Evolutionary conservation across 2,888 invertebrate genomes (phyloP).

Genomic region (Spodoptera littoralis): DNA sequence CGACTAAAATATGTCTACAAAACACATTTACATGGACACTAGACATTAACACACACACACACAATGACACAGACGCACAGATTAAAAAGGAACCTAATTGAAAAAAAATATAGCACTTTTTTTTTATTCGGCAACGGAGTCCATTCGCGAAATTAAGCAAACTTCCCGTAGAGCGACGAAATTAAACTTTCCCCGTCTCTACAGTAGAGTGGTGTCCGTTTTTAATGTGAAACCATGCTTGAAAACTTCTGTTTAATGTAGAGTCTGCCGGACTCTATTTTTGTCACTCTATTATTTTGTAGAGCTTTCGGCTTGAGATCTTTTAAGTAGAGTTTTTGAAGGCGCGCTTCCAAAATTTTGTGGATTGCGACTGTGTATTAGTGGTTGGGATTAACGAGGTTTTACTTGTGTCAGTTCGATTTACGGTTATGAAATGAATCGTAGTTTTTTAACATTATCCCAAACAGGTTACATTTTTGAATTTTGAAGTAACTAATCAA

Average conservation of each 20-base stretch:
- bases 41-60: no score
- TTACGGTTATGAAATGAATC: no score
- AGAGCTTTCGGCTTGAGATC: conserved; percentile 7
- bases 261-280: conserved; percentile 9
- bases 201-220: conserved; percentile 27
- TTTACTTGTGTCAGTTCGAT: no score
- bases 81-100: no score
- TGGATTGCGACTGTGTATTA: not conserved
- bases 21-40: no score
- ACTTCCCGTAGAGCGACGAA: conserved; percentile 42
- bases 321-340: conserved; percentile 17
- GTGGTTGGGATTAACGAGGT: not conserved
- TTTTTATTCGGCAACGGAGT: conserved; percentile 36
- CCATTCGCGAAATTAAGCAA: conserved; percentile 58
- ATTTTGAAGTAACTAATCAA: no score
- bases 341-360: conserved; percentile 1
- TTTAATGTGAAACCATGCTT: conserved; percentile 47
- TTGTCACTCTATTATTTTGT: conserved; percentile 34
- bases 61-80: no score
- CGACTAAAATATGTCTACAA: no score
- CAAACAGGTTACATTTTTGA: no score
- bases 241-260: conserved; percentile 42
- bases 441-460: no score
- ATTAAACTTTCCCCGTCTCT: conserved; percentile 47
- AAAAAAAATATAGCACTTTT: not conserved